Conservation (phyloP, 2,797 vertebrate genomes). For the Borostomias antarcticus region DNA sequence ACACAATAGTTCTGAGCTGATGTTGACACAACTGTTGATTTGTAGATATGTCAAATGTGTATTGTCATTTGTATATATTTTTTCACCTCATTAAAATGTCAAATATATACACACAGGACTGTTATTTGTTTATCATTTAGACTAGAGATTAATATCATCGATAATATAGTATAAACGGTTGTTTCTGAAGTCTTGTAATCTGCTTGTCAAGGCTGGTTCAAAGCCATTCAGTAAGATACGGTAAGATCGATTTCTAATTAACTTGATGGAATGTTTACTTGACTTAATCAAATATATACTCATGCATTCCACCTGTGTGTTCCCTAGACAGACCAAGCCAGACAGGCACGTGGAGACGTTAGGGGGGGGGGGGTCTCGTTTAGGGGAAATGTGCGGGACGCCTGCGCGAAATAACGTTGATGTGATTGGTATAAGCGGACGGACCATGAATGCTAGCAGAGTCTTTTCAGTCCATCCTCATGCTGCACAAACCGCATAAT, state of each 20-base stretch:
- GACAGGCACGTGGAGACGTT: slow-evolving; percentile 13
- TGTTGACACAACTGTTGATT: slow-evolving; percentile 6
- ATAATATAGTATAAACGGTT: too few species aligned
- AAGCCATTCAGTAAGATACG: background rate
- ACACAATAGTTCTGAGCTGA: slow-evolving; percentile 33
- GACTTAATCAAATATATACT: background rate
- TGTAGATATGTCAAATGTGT: slow-evolving; percentile 40
- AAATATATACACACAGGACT: background rate
- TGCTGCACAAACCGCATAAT: slow-evolving; percentile 20
- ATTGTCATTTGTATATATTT: background rate
- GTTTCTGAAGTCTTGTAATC: too few species aligned
- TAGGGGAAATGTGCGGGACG: background rate
- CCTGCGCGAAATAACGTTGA: background rate
- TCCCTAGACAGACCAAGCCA: background rate
- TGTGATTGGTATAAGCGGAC: background rate
- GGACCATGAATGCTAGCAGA: background rate
- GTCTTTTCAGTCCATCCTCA: background rate
- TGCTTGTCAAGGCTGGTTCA: background rate
- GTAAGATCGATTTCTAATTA: too few species aligned
- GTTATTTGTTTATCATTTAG: background rate
- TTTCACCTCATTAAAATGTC: background rate
- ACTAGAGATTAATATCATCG: too few species aligned
- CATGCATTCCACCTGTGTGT: background rate
- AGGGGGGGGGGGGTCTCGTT: too few species aligned
- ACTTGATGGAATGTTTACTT: too few species aligned